Evolutionary conservation across 2,888 invertebrate species (phyloP).

Genomic region (Patella pellucida): DNA sequence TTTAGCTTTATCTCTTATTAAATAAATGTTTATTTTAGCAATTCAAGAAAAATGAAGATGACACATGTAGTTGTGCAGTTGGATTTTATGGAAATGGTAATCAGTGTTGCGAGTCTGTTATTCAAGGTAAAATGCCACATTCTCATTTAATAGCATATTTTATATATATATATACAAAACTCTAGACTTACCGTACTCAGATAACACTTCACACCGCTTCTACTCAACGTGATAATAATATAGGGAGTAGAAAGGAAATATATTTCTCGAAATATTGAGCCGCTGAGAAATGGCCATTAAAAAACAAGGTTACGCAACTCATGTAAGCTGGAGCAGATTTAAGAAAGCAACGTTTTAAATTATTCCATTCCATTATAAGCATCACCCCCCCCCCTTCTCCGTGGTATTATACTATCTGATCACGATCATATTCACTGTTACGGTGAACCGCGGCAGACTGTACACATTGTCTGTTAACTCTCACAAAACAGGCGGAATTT

Average conservation of each 20-base stretch:
- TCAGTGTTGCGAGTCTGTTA: not conserved
- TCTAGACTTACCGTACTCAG: not conserved
- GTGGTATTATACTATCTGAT: too few species aligned
- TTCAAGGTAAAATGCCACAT: not conserved
- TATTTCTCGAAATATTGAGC: too few species aligned
- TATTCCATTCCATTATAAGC: not conserved
- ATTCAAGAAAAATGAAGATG: not conserved
- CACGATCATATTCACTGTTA: too few species aligned
- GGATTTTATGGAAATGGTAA: not conserved
- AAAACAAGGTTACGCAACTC: not conserved
- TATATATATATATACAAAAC: not conserved
- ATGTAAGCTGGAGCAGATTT: too few species aligned
- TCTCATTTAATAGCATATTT: not conserved
- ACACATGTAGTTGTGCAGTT: not conserved
- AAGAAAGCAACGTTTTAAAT: not conserved
- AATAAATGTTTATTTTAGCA: not conserved
- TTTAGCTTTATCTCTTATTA: too few species aligned
- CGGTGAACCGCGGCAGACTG: too few species aligned
- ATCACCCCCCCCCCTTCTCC: too few species aligned
- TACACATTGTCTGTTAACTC: too few species aligned
- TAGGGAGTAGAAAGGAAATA: not conserved
- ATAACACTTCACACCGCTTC: not conserved
- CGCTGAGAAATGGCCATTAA: too few species aligned
- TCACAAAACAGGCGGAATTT: too few species aligned
- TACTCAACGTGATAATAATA: not conserved